Evolutionary conservation across 2,797 vertebrate species (phyloP).

Genomic region (Pristis pectinata): DNA sequence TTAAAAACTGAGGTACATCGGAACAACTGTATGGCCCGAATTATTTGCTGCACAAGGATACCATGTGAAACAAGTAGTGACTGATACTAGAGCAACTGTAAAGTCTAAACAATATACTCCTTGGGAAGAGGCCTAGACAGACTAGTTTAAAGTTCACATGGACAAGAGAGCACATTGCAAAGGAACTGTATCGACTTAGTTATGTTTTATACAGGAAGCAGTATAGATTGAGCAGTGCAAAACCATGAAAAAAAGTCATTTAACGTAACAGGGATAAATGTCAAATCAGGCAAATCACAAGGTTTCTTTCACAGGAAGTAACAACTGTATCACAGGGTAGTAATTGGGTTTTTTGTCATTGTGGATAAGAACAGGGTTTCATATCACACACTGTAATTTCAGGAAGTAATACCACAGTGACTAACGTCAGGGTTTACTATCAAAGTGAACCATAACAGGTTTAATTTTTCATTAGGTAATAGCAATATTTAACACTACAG

Average conservation of each 20-base stretch:
- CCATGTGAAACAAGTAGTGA: neutral
- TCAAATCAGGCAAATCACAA: neutral
- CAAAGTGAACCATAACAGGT: too few relatives aligned
- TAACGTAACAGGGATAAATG: neutral
- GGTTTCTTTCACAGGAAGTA: neutral
- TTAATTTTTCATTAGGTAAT: neutral
- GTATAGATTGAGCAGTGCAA: neutral
- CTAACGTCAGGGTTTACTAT: neutral
- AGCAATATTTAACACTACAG: neutral
- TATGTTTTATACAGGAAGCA: neutral
- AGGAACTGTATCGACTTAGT: neutral
- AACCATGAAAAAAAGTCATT: neutral
- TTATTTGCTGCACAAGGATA: neutral
- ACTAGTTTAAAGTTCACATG: neutral
- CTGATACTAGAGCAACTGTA: neutral
- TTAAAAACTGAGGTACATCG: neutral
- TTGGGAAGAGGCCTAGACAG: neutral
- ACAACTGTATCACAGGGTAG: neutral
- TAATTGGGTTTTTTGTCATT: neutral
- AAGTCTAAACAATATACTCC: neutral
- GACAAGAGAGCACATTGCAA: neutral
- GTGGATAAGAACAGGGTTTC: neutral
- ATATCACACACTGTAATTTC: neutral
- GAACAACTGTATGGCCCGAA: neutral
- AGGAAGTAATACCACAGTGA: neutral